Evolutionary conservation across 2,113 vertebrate species (phyloP).

Genomic region (Chamaea fasciata): DNA sequence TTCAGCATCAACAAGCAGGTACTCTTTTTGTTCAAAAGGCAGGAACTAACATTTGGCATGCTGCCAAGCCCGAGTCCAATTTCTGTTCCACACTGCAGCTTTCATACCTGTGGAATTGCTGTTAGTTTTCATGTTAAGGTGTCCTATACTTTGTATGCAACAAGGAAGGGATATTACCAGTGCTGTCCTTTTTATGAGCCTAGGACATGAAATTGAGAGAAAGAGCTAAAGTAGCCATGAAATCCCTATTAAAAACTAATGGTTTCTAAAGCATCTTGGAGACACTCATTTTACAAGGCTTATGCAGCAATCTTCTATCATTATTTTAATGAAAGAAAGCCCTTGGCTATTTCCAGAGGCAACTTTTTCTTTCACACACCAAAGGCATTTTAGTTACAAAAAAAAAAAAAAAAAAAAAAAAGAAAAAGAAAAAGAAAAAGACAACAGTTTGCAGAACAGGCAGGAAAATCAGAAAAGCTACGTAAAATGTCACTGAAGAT

Average conservation of each 20-base stretch:
- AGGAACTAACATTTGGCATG: background rate
- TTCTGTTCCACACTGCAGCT: background rate
- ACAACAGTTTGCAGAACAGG: background rate
- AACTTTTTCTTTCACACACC: background rate
- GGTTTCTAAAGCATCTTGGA: conserved; percentile 44
- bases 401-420: background rate
- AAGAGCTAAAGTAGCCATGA: conserved; percentile 42
- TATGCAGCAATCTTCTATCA: conserved; percentile 11
- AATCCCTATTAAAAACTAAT: conserved; percentile 50
- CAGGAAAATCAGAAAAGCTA: conserved; percentile 5
- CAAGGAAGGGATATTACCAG: background rate
- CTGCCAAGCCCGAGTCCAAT: background rate
- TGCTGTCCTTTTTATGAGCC: background rate
- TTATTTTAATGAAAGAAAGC: conserved; percentile 48
- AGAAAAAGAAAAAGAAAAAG: background rate
- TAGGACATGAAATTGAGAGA: background rate
- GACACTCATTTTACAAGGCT: conserved; percentile 23
- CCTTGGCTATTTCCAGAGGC: conserved; percentile 14
- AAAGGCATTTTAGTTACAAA: background rate
- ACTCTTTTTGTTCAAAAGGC: background rate
- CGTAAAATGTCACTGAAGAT: background rate
- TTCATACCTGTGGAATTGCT: background rate
- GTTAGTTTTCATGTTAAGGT: background rate
- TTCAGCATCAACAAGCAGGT: background rate
- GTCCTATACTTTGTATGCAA: background rate